Conservation (phyloP, 2,113 vertebrate species). For the Chaenogobius annularis region DNA sequence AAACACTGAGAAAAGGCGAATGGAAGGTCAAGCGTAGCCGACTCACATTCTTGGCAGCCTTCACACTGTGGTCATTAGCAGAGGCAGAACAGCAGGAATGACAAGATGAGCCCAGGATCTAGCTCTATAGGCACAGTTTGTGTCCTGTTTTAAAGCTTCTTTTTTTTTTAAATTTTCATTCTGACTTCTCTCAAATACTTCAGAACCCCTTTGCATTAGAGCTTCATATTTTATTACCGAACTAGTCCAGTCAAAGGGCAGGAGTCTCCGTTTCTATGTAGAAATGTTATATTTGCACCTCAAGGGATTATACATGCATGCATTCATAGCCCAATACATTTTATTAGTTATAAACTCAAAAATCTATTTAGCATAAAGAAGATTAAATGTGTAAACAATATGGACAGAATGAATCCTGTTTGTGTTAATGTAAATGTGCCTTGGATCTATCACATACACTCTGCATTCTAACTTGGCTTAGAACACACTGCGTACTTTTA, state of each 20-base stretch:
- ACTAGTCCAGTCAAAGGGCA: too few relatives aligned
- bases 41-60: conserved; percentile 53
- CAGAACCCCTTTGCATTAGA: too few relatives aligned
- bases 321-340: background rate
- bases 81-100: conserved; percentile 9
- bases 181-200: background rate
- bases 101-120: conserved; percentile 15
- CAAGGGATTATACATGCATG: background rate
- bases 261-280: background rate
- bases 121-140: background rate
- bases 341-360: background rate
- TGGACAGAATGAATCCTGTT: background rate
- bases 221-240: too few relatives aligned
- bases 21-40: conserved; percentile 55
- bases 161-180: background rate
- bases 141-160: background rate
- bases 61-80: conserved; percentile 42
- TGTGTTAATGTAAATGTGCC: background rate
- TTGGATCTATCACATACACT: background rate
- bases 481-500: conserved; percentile 2
- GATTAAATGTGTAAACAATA: background rate
- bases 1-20: conserved; percentile 46
- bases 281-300: background rate
- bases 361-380: background rate
- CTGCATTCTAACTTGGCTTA: background rate